A percentile compares a stretch with the other conserved stretches of the same genome.
These are phyloP conservation scores for Beaufortia kweichowensis DNA, from an alignment of 2,113 vertebrate species.

Conservation along the genomic window DNA sequence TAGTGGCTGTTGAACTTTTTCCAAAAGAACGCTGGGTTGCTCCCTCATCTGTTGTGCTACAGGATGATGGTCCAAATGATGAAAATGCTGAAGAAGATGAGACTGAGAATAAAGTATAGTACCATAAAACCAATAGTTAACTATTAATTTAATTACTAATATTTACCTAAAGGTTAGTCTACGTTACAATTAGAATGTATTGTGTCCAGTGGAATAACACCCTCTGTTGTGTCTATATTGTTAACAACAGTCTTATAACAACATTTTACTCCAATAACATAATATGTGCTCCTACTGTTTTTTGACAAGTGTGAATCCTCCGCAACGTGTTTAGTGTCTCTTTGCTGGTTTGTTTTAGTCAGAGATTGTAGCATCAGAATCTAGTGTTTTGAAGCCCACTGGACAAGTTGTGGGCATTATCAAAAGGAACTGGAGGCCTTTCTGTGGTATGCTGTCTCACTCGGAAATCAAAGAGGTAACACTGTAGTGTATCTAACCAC, in stretches of 20 bases:
- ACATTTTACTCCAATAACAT: neutral
- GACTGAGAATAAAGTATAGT: constrained; percentile 66
- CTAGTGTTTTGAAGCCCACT: constrained; percentile 79
- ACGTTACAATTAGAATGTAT: no score
- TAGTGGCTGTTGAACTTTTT: constrained; percentile 89
- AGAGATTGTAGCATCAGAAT: constrained; percentile 67
- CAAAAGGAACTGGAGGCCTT: constrained; percentile 93
- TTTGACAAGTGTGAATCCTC: neutral
- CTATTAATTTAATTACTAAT: neutral
- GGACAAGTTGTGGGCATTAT: constrained; percentile 93
- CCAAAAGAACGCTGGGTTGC: constrained; percentile 82
- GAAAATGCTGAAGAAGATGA: constrained; percentile 81
- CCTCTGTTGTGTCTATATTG: no score
- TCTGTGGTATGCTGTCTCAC: constrained; percentile 91
- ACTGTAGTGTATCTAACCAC: neutral
- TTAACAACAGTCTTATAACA: no score
- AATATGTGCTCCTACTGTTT: neutral
- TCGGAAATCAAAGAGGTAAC: constrained; percentile 93
- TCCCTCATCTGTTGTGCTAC: constrained; percentile 87
- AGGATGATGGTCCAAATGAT: constrained; percentile 88
- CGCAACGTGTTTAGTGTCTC: neutral
- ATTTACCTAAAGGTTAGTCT: no score
- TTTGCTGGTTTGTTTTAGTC: constrained; percentile 70
- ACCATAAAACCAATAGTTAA: neutral
- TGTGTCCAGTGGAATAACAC: no score